These are phyloP conservation scores for Dorcus parallelipipedus DNA, from an alignment of 2,888 invertebrate genomes.

Conservation along the genomic window DNA sequence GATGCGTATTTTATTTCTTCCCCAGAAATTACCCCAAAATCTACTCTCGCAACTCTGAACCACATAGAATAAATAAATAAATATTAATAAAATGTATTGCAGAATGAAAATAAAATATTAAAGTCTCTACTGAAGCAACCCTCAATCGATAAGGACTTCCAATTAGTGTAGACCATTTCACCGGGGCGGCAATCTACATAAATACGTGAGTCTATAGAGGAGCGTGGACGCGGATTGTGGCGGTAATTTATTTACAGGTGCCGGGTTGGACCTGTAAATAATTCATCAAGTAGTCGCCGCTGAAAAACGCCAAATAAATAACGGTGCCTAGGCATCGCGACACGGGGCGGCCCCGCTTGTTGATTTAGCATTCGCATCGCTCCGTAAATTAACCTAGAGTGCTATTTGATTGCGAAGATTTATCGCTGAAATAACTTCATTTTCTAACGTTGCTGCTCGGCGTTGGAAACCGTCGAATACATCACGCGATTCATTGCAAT, in stretches of 20 bases:
- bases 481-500: too few species aligned
- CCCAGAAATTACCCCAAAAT: too few species aligned
- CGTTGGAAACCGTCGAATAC: too few species aligned
- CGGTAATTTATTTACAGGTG: conserved; percentile 8
- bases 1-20: too few species aligned
- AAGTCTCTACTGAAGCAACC: too few species aligned
- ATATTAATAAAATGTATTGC: too few species aligned
- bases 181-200: neutral
- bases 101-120: too few species aligned
- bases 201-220: neutral
- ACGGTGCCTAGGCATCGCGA: neutral
- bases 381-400: conserved; percentile 6
- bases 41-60: too few species aligned
- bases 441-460: neutral
- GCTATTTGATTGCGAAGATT: conserved; percentile 6
- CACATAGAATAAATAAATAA: too few species aligned
- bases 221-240: neutral
- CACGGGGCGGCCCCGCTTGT: conserved; percentile 2
- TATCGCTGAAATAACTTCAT: conserved; percentile 2
- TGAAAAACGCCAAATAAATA: conserved; percentile 8
- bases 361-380: conserved; percentile 5
- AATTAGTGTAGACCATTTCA: too few species aligned
- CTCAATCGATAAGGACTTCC: too few species aligned
- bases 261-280: conserved; percentile 4
- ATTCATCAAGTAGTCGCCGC: conserved; percentile 6